Evolutionary conservation across 2,797 vertebrate genomes (phyloP), one percentile per base, ranked within the genome.

Genomic region (Decapterus maruadsi): DNA sequence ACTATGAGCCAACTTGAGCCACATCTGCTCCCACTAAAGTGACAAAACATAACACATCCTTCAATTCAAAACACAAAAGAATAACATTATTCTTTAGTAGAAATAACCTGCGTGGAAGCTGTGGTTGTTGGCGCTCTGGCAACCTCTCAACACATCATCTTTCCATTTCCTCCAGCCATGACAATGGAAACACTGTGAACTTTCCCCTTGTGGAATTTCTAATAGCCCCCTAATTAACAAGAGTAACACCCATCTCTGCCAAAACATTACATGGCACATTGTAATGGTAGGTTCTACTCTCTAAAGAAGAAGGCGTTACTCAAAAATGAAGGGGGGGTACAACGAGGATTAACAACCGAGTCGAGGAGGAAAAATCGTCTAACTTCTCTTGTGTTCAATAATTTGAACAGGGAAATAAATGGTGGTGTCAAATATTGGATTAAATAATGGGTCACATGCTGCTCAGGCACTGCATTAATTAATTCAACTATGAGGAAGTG

Each of bases 181-280:
- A 92, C 87, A 89, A 89, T 87, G 86, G 83, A 90, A 89, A 89
- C 77, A 82, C 80, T 87, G 83, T 88, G 81, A 88, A 89, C 73
- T 86, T 88, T 86, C 69, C 85, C 81, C 76, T 64, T 58, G 57
- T 85, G 91, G 84, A 91, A 91, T 84, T 92, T 93, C 68, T 83
- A 90, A 90, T 85, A 87, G 77, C 70, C 69, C 84, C 79, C 82
- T 75, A 82, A 91, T 84, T 84, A 91, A 84, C 88, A 80, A 72
- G 72, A 81, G 82, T 54, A 87, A 89, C 80, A 86, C 65, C 70
- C 72, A 74, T 58, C 63, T n/a, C 82, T 89, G 85, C 88, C 89
- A 89, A 83, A 91, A 84, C 77, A 85, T 85, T 79, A 81, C 89
- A 84, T 42, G 62, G 89, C 69, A 81, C 78, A 76, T 68, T 64